phyloP scores from a whole-genome alignment of 2,797 vertebrate species.

The Graptemys geographica region DNA sequence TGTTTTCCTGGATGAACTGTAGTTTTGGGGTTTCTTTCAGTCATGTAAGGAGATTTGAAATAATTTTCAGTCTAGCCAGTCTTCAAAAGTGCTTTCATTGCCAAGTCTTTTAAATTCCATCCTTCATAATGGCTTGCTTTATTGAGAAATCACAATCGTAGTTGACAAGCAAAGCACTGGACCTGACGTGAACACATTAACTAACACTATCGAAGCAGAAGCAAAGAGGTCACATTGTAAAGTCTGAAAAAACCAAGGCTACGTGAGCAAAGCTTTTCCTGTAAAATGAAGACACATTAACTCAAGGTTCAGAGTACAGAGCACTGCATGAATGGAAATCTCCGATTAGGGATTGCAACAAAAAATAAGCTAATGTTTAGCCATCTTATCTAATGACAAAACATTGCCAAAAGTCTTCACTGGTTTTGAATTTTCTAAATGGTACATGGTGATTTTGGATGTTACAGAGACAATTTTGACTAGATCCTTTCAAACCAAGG shows the following conservation, averaged over 20 bases:
- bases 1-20: not conserved
- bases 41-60: not conserved
- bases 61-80: not conserved
- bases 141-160: not conserved
- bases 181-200: not conserved
- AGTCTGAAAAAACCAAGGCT: constrained; percentile 11
- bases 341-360: constrained; percentile 60
- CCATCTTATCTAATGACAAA: constrained; percentile 45
- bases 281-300: constrained; percentile 66
- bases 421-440: constrained; percentile 56
- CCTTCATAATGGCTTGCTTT: not conserved
- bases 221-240: constrained; percentile 40
- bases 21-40: not conserved
- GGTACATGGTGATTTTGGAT: not conserved
- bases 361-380: constrained; percentile 68
- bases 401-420: constrained; percentile 63
- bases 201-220: constrained; percentile 7
- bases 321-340: constrained; percentile 43
- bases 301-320: constrained; percentile 60
- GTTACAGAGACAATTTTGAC: not conserved
- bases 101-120: not conserved
- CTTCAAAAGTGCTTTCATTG: constrained; percentile 24
- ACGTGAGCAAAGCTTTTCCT: constrained; percentile 53
- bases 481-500: not conserved
- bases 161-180: constrained; percentile 14